Percentiles rank a stretch among this genome's conserved stretches.
Conservation (phyloP, 2,113 vertebrate genomes). For the Arvicanthis niloticus region DNA sequence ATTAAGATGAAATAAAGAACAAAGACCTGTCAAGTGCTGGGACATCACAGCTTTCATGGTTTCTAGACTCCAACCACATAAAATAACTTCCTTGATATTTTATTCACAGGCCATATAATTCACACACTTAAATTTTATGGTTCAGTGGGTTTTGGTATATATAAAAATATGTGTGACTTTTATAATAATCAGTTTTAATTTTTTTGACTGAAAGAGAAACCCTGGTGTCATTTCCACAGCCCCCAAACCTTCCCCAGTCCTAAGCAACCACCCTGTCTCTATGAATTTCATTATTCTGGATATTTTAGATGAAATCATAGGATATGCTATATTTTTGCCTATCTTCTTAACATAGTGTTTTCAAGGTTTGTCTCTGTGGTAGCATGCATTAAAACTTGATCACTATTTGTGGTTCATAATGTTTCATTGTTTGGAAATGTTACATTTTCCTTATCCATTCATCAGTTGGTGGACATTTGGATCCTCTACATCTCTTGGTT, state of each 20-base stretch:
- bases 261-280: neutral
- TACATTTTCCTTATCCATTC: neutral
- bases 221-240: neutral
- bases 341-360: neutral
- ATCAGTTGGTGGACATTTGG: neutral
- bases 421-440: neutral
- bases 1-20: neutral
- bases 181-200: neutral
- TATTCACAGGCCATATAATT: neutral
- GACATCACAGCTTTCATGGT: neutral
- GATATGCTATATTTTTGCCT: neutral
- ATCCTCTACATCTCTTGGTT: neutral
- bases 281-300: neutral
- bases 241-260: neutral
- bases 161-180: neutral
- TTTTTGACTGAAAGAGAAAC: neutral
- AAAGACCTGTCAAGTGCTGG: neutral
- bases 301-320: neutral
- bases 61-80: neutral
- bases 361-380: neutral
- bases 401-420: neutral
- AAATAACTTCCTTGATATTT: slow-evolving; percentile 6
- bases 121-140: slow-evolving; percentile 1
- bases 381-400: neutral
- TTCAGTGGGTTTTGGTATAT: neutral